Base-by-base conservation (phyloP, 2,888 invertebrate genomes). In the Diarsia brunnea region DNA sequence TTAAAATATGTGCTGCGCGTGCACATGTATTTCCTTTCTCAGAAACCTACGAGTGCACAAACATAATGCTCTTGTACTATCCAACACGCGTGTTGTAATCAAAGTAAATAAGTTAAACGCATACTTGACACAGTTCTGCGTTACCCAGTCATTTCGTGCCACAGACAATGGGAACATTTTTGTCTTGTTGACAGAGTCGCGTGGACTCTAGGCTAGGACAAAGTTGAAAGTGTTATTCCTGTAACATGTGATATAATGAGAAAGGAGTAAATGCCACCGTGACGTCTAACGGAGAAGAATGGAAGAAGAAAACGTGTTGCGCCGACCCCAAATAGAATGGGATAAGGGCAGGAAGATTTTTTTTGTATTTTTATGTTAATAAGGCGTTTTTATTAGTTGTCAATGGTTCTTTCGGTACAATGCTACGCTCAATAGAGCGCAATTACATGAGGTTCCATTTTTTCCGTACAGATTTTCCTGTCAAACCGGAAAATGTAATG, bases 101-200 rank as follows among this genome's bases (percentile, higher is more conserved):
- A 77, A 81, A 87, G 81, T 72, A 88, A 88, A 84, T 80, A 80
- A 82, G 75, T 76, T 79, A 77, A 77, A 73, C 47, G 73, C 75
- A 87, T 79, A 88, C 87, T 88, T 88, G 88, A 88, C 88, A 88
- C 73, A 85, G 79, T 79, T 88, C 58, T 66, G 24, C 4, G 66
- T 68, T 72, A 78, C 82, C 55, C 74, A 78, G 79, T 49, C 75
- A 65, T 55, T 53, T 31, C 38, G 38, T 53, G 43, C 21, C 5
- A 79, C 79, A 73, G 11, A 79, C 83, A 77, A 72, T 79, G 43
- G n/a, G 43, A 4, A 63, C 53, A 73, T 81, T 51, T 81, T 58
- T 51, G 51, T 60, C 45, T 60, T 68, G 16, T 49, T 53, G 67
- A 10, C 21, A 7, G 60, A 43, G 45, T 67, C 45, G 38, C 38